These are phyloP conservation scores for Caenorhabditis wallacei DNA, from an alignment of 2,888 invertebrate species.

Conservation along the genomic window DNA sequence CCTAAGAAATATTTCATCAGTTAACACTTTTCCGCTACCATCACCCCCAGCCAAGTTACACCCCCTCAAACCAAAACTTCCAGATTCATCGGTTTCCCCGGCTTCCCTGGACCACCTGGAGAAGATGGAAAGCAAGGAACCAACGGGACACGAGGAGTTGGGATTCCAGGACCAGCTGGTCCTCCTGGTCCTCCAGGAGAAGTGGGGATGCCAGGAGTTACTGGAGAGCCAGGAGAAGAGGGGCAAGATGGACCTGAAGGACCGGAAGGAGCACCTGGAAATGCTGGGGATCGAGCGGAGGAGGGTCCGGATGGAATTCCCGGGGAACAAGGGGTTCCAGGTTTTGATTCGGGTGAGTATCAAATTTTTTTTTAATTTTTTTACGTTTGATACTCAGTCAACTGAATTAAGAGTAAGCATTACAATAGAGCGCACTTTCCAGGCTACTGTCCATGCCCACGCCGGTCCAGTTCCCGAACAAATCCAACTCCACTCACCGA, in stretches of 20 bases:
- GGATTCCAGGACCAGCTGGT: conserved; percentile 62
- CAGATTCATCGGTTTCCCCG: conserved; percentile 58
- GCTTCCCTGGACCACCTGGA: conserved; percentile 65
- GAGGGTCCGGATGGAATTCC: conserved; percentile 64
- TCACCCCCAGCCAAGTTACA: too few species aligned
- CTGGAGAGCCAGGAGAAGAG: conserved; percentile 64
- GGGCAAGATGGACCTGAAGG: conserved; percentile 63
- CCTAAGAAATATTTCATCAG: too few species aligned
- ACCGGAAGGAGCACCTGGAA: conserved; percentile 56
- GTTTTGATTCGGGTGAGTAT: conserved; percentile 66
- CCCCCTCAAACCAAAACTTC: not conserved
- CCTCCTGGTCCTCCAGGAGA: conserved; percentile 65
- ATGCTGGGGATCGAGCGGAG: conserved; percentile 47
- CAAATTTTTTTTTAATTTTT: too few species aligned
- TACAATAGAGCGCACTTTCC: too few species aligned
- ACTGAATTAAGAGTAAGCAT: too few species aligned
- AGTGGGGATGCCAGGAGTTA: conserved; percentile 67
- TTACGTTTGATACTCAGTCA: too few species aligned
- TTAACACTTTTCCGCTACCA: too few species aligned
- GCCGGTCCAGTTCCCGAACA: conserved; percentile 39
- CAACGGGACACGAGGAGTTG: conserved; percentile 54
- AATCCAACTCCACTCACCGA: conserved; percentile 6
- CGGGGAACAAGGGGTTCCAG: conserved; percentile 55
- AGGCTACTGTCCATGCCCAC: conserved; percentile 64
- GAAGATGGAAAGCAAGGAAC: conserved; percentile 51